A percentile compares a stretch with the other conserved stretches of the same genome.
phyloP scores from a whole-genome alignment of 2,888 invertebrate genomes.

The Pharmacophagus antenor region DNA sequence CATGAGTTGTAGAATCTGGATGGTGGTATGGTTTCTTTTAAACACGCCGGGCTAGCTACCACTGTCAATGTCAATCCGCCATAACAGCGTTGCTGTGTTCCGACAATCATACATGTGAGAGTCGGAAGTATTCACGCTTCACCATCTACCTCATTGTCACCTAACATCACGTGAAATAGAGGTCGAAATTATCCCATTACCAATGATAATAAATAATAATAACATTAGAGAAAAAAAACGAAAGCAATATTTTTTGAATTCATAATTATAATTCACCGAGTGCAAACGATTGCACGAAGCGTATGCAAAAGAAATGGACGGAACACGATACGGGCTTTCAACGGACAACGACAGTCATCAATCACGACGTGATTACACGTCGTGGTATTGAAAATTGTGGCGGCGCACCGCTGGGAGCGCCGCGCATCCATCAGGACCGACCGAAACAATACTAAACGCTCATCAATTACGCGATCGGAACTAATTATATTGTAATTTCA shows the following conservation, averaged over 20 bases:
- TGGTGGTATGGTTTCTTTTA: too few relatives aligned
- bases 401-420: conserved; percentile 50
- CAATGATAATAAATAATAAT: too few relatives aligned
- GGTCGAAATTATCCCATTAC: too few relatives aligned
- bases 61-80: too few relatives aligned
- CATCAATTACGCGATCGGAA: conserved; percentile 60
- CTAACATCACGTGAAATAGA: too few relatives aligned
- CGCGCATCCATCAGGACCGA: conserved; percentile 41
- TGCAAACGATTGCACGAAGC: conserved; percentile 12
- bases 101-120: too few relatives aligned
- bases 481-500: conserved; percentile 71
- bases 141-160: too few relatives aligned
- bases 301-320: conserved; percentile 38
- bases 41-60: too few relatives aligned
- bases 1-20: too few relatives aligned
- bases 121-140: too few relatives aligned
- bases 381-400: conserved; percentile 56
- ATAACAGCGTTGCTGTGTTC: too few relatives aligned
- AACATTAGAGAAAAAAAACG: not conserved
- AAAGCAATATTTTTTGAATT: not conserved
- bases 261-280: conserved; percentile 1
- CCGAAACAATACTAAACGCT: conserved; percentile 47
- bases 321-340: conserved; percentile 59
- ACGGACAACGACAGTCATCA: conserved; percentile 51
- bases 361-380: conserved; percentile 59